Evolutionary conservation across 64 coral and sea anemone species (phyloP), one percentile per base, ranked within the genome.

Genomic region (Catalaphyllia jardinei): DNA sequence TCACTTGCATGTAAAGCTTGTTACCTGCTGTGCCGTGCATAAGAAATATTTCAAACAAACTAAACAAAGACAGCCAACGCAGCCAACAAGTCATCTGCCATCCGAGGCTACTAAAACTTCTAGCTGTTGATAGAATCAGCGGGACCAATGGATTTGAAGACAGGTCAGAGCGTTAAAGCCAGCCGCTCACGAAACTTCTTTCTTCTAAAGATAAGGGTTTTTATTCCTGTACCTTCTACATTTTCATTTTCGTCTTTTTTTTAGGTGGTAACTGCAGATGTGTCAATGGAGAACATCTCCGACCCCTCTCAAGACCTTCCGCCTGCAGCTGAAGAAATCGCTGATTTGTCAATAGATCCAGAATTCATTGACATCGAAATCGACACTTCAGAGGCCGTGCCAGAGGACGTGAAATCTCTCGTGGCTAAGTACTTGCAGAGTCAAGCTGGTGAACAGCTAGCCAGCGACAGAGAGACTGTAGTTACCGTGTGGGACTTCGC

Each of bases 401-500:
- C 91, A 27, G 85, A 93, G 11, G 85, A 93, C 65, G 86, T 93
- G 9, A 81, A 78, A 52, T 49, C 71, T 54, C 85, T 87, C 28
- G 86, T 88, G 31, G 35, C 79, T 74, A 86, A 93, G 50, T 93
- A 93, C 63, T 55, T 93, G 18, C 75, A 93, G 60, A 73, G 87
- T 5, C 67, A 80, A 28, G 72, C 87, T 49, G 33, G 78, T 50
- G 86, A 87, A 60, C 84, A 81, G 76, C 75, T 29, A 61, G 67
- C 49, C 15, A 79, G 80, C 52, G 79, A 73, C 51, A 79, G 80
- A 14, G 80, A 94, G 42, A 89, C 88, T 29, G 79, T 94, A 30
- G 92, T 94, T 0, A 94, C 71, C 0, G 59, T 94, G 12, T 94
- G 92, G 92, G 92, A 94, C 62, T 94, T 94, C 30, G 92, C 92